A percentile compares a stretch with the other conserved stretches of the same genome.
phyloP scores from a whole-genome alignment of 2,888 invertebrate genomes.

The Cecidostiba fungosa region DNA sequence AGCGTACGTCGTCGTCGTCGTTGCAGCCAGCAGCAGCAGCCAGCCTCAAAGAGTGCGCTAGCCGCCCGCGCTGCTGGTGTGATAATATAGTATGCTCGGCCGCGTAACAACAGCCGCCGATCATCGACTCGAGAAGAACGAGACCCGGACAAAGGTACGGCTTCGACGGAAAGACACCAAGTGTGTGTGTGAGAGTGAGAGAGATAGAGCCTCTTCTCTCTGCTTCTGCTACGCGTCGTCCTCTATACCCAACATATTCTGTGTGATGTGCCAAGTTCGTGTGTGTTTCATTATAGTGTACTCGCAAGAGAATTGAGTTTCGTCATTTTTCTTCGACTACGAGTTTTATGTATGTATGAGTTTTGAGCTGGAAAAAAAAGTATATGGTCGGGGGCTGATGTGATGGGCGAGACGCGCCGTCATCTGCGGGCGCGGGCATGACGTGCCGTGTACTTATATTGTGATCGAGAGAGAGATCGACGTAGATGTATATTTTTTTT shows the following conservation, averaged over 20 bases:
- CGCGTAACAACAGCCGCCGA: background rate
- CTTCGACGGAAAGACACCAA: background rate
- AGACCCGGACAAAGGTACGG: background rate
- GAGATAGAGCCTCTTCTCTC: background rate
- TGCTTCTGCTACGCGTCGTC: conserved; percentile 33
- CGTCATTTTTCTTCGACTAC: background rate
- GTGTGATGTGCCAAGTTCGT: background rate
- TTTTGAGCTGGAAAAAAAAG: background rate
- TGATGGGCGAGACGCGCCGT: conserved; percentile 11
- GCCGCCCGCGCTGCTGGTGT: background rate
- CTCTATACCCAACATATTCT: background rate
- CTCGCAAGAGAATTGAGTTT: background rate
- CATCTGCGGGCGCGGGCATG: background rate
- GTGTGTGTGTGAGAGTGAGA: background rate
- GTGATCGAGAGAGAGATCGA: background rate
- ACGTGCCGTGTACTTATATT: background rate
- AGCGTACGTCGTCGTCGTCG: conserved; percentile 72
- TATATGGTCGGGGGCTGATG: background rate
- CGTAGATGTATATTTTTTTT: background rate
- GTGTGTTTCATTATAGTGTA: background rate
- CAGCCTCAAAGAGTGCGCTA: background rate
- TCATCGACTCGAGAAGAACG: background rate
- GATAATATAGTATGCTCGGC: background rate
- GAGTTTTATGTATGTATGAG: background rate
- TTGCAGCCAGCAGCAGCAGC: background rate